Conservation (phyloP, 2,113 vertebrate species). For the Synchiropus splendidus region DNA sequence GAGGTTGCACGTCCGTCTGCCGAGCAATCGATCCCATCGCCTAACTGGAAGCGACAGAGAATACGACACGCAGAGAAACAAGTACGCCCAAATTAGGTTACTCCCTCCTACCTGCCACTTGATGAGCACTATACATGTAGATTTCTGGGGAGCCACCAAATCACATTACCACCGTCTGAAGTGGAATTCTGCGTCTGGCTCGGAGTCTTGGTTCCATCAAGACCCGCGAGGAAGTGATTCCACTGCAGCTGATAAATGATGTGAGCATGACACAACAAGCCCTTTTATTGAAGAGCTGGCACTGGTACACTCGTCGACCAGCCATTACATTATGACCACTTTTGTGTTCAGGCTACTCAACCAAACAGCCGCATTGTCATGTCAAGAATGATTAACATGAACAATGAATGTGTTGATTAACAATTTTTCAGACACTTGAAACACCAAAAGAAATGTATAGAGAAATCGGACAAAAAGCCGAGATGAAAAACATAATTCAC, state of each 20-base stretch:
- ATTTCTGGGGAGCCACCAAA: conserved; percentile 68
- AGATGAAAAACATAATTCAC: no score
- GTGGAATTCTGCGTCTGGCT: conserved; percentile 58
- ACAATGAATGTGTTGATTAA: no score
- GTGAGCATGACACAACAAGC: not conserved
- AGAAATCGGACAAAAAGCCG: no score
- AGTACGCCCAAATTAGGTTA: conserved; percentile 74
- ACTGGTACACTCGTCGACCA: no score
- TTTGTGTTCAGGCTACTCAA: no score
- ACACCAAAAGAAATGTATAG: no score
- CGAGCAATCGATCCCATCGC: conserved; percentile 48
- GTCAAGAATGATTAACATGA: no score
- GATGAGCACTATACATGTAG: conserved; percentile 76
- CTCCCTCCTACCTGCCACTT: conserved; percentile 70
- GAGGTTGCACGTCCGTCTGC: conserved; percentile 36
- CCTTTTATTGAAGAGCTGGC: no score
- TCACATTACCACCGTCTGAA: conserved; percentile 66
- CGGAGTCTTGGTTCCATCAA: conserved; percentile 49
- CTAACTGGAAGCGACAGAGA: conserved; percentile 68
- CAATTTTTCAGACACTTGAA: no score
- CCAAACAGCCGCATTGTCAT: no score
- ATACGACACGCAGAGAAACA: conserved; percentile 69
- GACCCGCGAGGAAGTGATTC: conserved; percentile 60
- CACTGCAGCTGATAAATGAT: conserved; percentile 48
- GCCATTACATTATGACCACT: no score